A percentile compares a stretch with the other conserved stretches of the same genome.
These are phyloP conservation scores for Physeter macrocephalus DNA, from an alignment of 2,113 vertebrate genomes.

Conservation along the genomic window DNA sequence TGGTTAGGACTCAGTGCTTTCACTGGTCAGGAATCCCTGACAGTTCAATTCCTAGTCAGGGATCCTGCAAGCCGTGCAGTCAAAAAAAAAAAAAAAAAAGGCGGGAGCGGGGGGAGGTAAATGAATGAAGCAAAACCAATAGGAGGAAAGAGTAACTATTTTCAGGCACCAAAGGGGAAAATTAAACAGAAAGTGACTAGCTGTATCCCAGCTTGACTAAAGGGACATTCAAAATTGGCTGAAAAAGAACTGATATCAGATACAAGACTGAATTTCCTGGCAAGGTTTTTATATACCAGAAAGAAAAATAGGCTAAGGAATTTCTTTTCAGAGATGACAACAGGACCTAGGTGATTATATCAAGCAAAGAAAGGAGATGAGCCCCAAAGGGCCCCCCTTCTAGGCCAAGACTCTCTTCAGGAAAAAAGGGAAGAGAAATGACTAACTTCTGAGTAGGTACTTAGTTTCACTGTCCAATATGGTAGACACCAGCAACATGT, in stretches of 20 bases:
- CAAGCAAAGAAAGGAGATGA: background rate
- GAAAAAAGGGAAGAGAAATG: slow-evolving; percentile 1
- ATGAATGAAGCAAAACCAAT: background rate
- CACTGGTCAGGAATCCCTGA: background rate
- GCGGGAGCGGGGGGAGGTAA: background rate
- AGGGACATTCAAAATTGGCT: background rate
- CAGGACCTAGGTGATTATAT: background rate
- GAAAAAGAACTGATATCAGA: background rate
- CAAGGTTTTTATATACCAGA: background rate
- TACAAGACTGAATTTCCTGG: background rate
- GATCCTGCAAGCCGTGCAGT: background rate
- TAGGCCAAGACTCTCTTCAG: background rate
- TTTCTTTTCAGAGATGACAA: slow-evolving; percentile 4
- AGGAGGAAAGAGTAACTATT: background rate
- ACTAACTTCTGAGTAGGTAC: background rate
- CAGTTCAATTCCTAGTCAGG: background rate
- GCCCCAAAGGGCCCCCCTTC: background rate
- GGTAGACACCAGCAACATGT: background rate
- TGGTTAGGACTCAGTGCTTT: background rate
- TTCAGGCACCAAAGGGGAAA: background rate
- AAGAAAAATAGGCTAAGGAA: background rate
- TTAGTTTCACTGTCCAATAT: background rate
- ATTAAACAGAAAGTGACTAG: slow-evolving; percentile 5
- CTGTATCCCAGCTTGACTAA: background rate
- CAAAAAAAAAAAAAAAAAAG: background rate